Percentiles rank a stretch among this genome's conserved stretches.
Evolutionary conservation across 1,140 invertebrate genomes (phyloP).

Genomic region (Drosophila leontia): DNA sequence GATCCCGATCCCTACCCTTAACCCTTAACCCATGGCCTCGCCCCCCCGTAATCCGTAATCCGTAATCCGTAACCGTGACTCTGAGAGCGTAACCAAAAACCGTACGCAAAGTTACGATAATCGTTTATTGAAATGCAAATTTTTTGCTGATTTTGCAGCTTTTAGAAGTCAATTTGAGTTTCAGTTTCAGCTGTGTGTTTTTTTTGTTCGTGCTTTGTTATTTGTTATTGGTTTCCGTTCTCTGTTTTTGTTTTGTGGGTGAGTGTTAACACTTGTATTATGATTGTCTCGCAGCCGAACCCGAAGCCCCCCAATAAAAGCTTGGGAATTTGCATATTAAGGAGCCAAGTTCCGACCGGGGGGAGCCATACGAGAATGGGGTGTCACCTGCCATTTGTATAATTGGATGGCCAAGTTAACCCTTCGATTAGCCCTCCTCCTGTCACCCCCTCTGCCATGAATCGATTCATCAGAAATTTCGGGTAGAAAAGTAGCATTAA

Average conservation of each 20-base stretch:
- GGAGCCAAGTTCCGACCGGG: conserved; percentile 21
- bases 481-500: neutral
- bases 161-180: conserved; percentile 82
- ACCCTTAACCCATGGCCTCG: neutral
- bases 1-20: neutral
- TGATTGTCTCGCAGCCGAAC: conserved; percentile 33
- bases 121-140: conserved; percentile 84
- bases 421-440: conserved; percentile 15
- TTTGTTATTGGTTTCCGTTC: conserved; percentile 20
- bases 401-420: conserved; percentile 42
- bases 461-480: conserved; percentile 61
- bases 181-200: conserved; percentile 11
- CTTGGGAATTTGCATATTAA: conserved; percentile 75
- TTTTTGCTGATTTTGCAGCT: conserved; percentile 82
- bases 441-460: neutral
- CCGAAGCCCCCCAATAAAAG: conserved; percentile 42
- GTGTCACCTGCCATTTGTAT: conserved; percentile 42
- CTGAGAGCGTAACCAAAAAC: conserved; percentile 73
- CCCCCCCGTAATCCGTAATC: conserved; percentile 27
- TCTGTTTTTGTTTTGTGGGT: conserved; percentile 6
- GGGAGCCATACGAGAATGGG: neutral
- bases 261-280: conserved; percentile 60
- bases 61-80: conserved; percentile 61
- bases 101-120: conserved; percentile 83
- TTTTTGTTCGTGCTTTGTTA: conserved; percentile 17